phyloP scores from a whole-genome alignment of 2,888 invertebrate genomes.

The Thereva unica region DNA sequence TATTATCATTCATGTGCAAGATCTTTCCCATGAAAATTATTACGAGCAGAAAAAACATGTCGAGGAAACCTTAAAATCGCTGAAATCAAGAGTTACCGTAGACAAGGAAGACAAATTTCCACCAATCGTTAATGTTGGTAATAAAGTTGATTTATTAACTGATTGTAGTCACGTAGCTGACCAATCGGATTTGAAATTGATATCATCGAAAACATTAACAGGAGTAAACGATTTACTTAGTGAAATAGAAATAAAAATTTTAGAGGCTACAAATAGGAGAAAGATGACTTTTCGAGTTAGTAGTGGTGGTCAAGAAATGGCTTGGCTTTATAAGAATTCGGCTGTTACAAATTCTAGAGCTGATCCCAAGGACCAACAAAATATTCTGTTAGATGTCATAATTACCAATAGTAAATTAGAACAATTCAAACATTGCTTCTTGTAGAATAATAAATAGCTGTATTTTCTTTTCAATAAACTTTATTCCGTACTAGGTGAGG shows the following conservation, averaged over 20 bases:
- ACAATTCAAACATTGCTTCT: slow-evolving; percentile 61
- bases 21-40: slow-evolving; percentile 74
- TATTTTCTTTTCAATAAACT: not conserved
- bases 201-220: slow-evolving; percentile 60
- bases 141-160: slow-evolving; percentile 69
- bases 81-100: slow-evolving; percentile 57
- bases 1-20: slow-evolving; percentile 77
- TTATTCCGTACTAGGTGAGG: not conserved
- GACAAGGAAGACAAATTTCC: slow-evolving; percentile 54
- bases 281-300: slow-evolving; percentile 63
- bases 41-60: slow-evolving; percentile 72
- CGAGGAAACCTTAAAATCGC: slow-evolving; percentile 63
- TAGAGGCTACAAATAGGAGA: slow-evolving; percentile 61
- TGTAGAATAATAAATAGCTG: slow-evolving; percentile 35
- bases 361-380: slow-evolving; percentile 61
- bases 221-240: slow-evolving; percentile 53
- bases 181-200: slow-evolving; percentile 50
- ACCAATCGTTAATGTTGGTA: slow-evolving; percentile 70
- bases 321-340: slow-evolving; percentile 70
- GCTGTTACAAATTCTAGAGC: slow-evolving; percentile 61
- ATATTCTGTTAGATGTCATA: slow-evolving; percentile 63
- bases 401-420: slow-evolving; percentile 62
- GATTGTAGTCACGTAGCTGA: slow-evolving; percentile 32
- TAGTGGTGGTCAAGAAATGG: slow-evolving; percentile 63
- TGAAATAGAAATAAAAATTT: slow-evolving; percentile 56